phyloP scores from a whole-genome alignment of 2,797 vertebrate species.

The Pangasius sanitwongsei region DNA sequence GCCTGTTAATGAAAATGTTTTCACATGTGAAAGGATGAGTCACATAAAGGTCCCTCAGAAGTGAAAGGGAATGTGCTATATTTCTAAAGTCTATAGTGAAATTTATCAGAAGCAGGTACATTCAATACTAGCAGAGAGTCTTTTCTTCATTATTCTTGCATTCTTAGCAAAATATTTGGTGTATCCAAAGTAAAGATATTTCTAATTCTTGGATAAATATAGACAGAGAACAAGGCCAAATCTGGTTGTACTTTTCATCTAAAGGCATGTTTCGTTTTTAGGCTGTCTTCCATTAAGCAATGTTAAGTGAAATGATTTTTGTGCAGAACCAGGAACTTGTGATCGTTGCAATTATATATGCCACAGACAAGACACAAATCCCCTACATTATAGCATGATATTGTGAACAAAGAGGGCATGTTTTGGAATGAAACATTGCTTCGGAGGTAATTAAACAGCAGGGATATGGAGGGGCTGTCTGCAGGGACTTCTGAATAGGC shows the following conservation, averaged over 20 bases:
- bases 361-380: conserved; percentile 23
- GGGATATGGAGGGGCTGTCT: conserved; percentile 4
- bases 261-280: background rate
- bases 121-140: background rate
- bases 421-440: conserved; percentile 34
- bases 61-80: background rate
- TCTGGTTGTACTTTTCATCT: background rate
- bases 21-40: background rate
- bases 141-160: background rate
- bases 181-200: background rate
- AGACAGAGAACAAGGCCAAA: background rate
- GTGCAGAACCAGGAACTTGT: background rate
- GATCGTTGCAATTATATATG: background rate
- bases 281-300: background rate
- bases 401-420: conserved; percentile 15
- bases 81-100: background rate
- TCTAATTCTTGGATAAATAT: background rate
- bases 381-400: conserved; percentile 13
- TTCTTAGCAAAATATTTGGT: background rate
- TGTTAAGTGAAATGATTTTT: background rate
- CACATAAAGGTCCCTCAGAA: background rate
- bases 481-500: conserved; percentile 8
- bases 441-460: conserved; percentile 34
- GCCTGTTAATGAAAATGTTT: background rate
- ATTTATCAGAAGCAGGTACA: conserved; percentile 7